phyloP scores from a whole-genome alignment of 2,113 vertebrate genomes.

The Chlamydotis undulata region DNA sequence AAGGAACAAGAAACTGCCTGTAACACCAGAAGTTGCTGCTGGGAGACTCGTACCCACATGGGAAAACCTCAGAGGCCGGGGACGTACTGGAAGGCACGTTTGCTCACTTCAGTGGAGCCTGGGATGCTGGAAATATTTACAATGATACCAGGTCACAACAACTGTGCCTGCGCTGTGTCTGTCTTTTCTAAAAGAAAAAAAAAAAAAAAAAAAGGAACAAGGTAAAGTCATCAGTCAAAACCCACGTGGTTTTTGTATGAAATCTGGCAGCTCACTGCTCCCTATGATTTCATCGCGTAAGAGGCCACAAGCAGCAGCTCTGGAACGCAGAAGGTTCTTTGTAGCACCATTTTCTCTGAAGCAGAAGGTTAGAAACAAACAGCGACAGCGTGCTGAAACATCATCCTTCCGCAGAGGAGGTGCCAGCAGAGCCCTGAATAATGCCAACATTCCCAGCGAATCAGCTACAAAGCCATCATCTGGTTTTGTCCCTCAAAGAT shows the following conservation, averaged over 20 bases:
- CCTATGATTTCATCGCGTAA: not conserved
- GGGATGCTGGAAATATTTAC: not conserved
- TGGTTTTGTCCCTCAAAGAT: not conserved
- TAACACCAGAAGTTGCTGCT: not conserved
- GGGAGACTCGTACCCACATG: not conserved
- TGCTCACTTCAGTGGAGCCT: not conserved
- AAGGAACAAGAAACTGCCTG: not conserved
- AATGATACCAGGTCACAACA: not conserved
- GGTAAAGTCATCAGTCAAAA: not conserved
- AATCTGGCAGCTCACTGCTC: not conserved
- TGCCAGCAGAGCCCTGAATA: not conserved
- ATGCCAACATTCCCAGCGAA: not conserved
- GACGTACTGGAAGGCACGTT: not conserved
- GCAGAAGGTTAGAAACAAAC: not conserved
- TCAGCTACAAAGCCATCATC: not conserved
- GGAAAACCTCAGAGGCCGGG: not conserved
- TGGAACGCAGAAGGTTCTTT: not conserved
- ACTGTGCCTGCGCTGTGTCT: not conserved
- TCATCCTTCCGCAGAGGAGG: not conserved
- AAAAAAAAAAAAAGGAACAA: not conserved
- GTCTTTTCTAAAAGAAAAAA: not conserved
- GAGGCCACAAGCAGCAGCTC: accelerated
- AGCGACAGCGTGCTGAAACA: not conserved
- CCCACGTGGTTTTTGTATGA: not conserved
- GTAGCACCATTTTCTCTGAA: not conserved